Percentiles rank a stretch among this genome's conserved stretches.
phyloP scores from a whole-genome alignment of 2,888 invertebrate genomes.

The Hypena proboscidalis region DNA sequence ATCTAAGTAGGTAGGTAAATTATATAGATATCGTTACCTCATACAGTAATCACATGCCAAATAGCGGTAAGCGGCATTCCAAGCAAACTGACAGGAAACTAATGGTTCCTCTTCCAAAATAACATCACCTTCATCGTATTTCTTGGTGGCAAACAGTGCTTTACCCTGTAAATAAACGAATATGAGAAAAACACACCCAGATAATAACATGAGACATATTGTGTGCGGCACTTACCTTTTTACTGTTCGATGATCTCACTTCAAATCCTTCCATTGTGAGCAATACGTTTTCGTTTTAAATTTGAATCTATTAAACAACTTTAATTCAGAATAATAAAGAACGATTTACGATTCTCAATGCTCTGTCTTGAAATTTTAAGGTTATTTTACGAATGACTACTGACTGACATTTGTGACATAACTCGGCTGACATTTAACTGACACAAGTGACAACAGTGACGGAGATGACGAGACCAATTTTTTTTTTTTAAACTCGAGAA shows the following conservation, averaged over 20 bases:
- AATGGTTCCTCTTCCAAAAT: slow-evolving; percentile 96
- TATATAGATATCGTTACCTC: slow-evolving; percentile 74
- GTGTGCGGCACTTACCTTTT: slow-evolving; percentile 59
- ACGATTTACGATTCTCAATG: too few species aligned
- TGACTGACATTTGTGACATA: too few species aligned
- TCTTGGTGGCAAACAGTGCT: slow-evolving; percentile 90
- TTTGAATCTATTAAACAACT: too few species aligned
- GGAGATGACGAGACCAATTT: too few species aligned
- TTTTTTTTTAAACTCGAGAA: too few species aligned
- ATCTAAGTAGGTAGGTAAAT: too few species aligned
- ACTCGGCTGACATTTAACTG: too few species aligned
- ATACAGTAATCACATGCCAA: slow-evolving; percentile 96
- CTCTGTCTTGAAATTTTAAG: too few species aligned
- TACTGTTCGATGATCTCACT: slow-evolving; percentile 67
- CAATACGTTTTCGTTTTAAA: too few species aligned
- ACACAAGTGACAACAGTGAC: too few species aligned
- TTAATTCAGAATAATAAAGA: too few species aligned
- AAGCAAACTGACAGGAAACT: slow-evolving; percentile 95
- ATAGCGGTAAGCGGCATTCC: slow-evolving; percentile 96
- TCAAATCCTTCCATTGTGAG: slow-evolving; percentile 80
- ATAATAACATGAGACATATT: background rate
- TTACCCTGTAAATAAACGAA: slow-evolving; percentile 87
- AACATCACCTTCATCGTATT: slow-evolving; percentile 89
- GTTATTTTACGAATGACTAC: too few species aligned
- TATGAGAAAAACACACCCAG: slow-evolving; percentile 9